phyloP scores from a whole-genome alignment of 2,888 invertebrate genomes.

The Conomelus anceps region DNA sequence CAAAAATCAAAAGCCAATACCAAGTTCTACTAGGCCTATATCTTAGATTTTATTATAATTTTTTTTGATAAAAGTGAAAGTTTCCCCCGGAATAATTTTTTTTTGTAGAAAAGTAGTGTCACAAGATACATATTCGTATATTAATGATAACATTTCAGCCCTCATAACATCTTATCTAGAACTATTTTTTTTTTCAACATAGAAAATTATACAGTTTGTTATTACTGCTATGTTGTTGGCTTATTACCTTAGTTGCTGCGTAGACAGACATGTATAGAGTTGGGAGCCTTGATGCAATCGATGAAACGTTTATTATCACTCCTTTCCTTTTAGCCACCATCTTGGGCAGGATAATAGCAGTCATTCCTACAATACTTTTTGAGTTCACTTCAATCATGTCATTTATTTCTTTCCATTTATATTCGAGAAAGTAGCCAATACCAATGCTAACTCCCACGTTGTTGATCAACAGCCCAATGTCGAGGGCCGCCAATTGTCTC shows the following conservation, averaged over 20 bases:
- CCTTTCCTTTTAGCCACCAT: background rate
- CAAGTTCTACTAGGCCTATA: no score
- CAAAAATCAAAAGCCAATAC: no score
- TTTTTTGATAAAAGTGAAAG: no score
- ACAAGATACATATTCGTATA: no score
- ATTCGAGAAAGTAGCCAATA: background rate
- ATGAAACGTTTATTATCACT: background rate
- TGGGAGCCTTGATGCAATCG: background rate
- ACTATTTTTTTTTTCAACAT: no score
- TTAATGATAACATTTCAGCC: no score
- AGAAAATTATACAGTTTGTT: no score
- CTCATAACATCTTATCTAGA: no score
- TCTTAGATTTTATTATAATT: no score
- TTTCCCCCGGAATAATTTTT: no score
- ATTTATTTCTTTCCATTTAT: background rate
- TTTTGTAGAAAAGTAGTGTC: no score
- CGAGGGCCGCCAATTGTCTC: background rate
- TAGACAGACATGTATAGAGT: background rate
- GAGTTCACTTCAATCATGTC: background rate
- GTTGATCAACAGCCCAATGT: background rate
- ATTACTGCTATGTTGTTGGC: no score
- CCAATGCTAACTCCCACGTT: constrained; percentile 1
- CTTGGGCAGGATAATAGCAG: background rate
- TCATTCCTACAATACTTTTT: background rate
- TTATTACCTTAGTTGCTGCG: background rate